Conservation (phyloP, 2,888 invertebrate genomes). For the Dichetophora obliterata region DNA sequence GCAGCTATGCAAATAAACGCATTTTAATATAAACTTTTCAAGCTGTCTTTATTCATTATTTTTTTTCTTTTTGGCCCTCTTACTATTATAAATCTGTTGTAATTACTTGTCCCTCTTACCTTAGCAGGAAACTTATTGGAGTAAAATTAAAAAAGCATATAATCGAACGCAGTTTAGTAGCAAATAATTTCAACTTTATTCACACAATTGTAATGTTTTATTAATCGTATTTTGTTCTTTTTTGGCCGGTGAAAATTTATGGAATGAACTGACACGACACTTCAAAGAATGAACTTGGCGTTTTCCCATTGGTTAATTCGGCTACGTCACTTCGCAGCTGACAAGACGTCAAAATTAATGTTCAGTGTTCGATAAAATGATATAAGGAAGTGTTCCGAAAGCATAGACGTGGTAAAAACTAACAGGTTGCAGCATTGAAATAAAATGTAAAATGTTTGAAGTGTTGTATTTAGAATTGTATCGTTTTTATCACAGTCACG, state of each 20-base stretch:
- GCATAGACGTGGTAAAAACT: too few species aligned
- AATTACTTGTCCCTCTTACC: background rate
- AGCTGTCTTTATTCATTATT: background rate
- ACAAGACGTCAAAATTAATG: slow-evolving; percentile 11
- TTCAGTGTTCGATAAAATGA: background rate
- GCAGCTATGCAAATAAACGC: background rate
- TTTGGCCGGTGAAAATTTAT: slow-evolving; percentile 48
- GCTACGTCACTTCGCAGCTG: slow-evolving; percentile 35
- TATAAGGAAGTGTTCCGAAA: slow-evolving; percentile 1
- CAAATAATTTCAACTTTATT: background rate
- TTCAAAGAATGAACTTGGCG: slow-evolving; percentile 51
- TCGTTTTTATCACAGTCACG: too few species aligned
- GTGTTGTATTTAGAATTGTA: too few species aligned
- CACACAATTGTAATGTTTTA: background rate
- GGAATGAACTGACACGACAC: slow-evolving; percentile 47
- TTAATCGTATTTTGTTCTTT: background rate
- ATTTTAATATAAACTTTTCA: too few species aligned
- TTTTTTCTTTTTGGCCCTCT: background rate
- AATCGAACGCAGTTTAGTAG: background rate
- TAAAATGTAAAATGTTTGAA: too few species aligned
- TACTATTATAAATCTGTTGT: background rate
- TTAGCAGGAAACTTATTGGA: background rate
- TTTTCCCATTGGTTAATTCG: slow-evolving; percentile 50
- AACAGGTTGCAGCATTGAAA: too few species aligned
- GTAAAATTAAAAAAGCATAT: too few species aligned